Evolutionary conservation across 2,797 vertebrate species (phyloP), one percentile per base, ranked within the genome.

Genomic region (Garrulus glandarius): DNA sequence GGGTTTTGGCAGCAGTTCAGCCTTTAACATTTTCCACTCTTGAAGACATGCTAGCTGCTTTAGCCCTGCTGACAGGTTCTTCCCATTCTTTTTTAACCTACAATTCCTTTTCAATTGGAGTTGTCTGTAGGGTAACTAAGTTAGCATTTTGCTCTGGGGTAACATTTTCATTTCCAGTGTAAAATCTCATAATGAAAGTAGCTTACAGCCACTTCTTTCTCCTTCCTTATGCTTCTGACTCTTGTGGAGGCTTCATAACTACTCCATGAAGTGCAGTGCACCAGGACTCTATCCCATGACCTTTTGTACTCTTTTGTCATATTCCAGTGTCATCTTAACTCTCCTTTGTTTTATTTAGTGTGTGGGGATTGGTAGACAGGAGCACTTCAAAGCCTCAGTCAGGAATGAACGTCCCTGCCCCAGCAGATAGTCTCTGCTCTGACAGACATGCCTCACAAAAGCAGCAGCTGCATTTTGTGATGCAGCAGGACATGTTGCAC

Each of bases 111-210:
- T 88, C 72, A 67, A 0, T 36, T 93, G 65, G 26, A 89, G 41
- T 56, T 72, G 47, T 82, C 72, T 86, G 61, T 60, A 63, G 49
- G 53, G 24, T 95, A 88, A 84, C 85, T 49, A 87, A 92, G 76
- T 85, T 94, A 94, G 44, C 47, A 22, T 53, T 81, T 83, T 1
- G 4, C 69, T 88, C 65, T 69, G 27, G 65, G 79, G 34, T 79
- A 76, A 41, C 39, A 65, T 92, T 95, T 94, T 86, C 36, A 59
- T 92, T 91, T 89, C 49, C 72, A 92, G 63, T n/a, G 16, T 46
- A 84, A 64, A 84, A 44, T 83, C 49, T 77, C 53, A 60, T 61
- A 64, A 75, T 47, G 60, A 81, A 81, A 91, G 47, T 26, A 39
- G 24, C 30, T 74, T 65, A 65, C 23, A 81, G 39, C 0, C 0